Evolutionary conservation across 2,797 vertebrate species (phyloP).

Genomic region (Podargus strigoides): DNA sequence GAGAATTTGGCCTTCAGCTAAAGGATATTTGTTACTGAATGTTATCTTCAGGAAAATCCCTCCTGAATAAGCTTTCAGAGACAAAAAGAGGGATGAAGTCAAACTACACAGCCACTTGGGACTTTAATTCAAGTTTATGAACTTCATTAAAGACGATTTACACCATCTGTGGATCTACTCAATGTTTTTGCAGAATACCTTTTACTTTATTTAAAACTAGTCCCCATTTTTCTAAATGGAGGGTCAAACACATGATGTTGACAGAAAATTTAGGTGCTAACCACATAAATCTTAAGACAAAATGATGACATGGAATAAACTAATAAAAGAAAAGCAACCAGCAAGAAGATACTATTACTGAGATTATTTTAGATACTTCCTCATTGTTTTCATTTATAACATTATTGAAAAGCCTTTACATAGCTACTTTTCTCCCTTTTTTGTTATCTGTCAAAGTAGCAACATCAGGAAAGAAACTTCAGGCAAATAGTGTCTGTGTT

Average conservation of each 20-base stretch:
- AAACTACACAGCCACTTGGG: conserved; percentile 11
- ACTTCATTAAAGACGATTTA: conserved; percentile 44
- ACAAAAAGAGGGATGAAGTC: conserved; percentile 9
- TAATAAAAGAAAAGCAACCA: conserved; percentile 20
- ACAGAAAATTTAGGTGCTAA: background rate
- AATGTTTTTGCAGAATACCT: background rate
- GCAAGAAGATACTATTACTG: background rate
- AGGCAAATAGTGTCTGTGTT: background rate
- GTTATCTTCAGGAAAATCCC: background rate
- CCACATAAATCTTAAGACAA: conserved; percentile 10
- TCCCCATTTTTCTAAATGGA: background rate
- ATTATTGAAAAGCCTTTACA: conserved; percentile 17
- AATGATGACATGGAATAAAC: background rate
- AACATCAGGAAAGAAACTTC: conserved; percentile 8
- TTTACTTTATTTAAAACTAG: conserved; percentile 18
- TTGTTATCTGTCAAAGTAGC: conserved; percentile 30
- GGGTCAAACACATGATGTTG: too few relatives aligned
- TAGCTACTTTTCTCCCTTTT: background rate
- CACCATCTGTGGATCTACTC: conserved; percentile 19
- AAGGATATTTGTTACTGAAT: background rate
- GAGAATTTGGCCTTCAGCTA: background rate
- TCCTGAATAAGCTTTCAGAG: background rate
- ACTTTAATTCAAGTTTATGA: conserved; percentile 54
- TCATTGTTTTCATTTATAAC: background rate
- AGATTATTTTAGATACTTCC: background rate